A percentile compares a stretch with the other conserved stretches of the same genome.
These are phyloP conservation scores for Petrocephalus zakoni DNA, from an alignment of 2,113 vertebrate genomes.

Conservation along the genomic window DNA sequence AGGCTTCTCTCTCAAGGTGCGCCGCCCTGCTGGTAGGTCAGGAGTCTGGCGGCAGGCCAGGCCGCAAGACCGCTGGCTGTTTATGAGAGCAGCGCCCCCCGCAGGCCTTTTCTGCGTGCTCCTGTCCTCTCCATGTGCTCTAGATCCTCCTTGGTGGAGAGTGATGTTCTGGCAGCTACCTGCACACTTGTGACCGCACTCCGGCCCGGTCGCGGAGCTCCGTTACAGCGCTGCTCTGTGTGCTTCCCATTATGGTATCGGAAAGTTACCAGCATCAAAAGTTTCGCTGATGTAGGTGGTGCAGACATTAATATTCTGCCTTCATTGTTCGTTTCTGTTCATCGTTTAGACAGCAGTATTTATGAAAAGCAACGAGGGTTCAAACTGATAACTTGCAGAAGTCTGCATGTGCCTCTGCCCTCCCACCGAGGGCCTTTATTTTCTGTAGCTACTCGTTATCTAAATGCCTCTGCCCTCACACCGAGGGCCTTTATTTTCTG, in stretches of 20 bases:
- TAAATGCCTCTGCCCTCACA: too few species aligned
- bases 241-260: too few species aligned
- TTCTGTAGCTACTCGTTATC: too few species aligned
- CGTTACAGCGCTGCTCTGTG: not conserved
- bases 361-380: not conserved
- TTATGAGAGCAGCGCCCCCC: not conserved
- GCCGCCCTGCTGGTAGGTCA: not conserved
- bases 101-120: not conserved
- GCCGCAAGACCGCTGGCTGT: not conserved
- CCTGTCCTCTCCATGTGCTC: not conserved
- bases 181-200: not conserved
- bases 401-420: not conserved
- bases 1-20: not conserved
- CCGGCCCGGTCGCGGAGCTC: not conserved
- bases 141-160: not conserved
- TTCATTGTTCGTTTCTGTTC: too few species aligned
- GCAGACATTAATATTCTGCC: too few species aligned
- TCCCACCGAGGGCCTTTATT: not conserved
- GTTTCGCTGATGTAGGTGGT: too few species aligned
- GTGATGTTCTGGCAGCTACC: not conserved
- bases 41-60: not conserved
- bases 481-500: too few species aligned
- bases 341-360: not conserved
- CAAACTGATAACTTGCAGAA: not conserved
- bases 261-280: too few species aligned